A percentile compares a stretch with the other conserved stretches of the same genome.
These are phyloP conservation scores for Clarias magur DNA, from an alignment of 2,113 vertebrate species.

Conservation along the genomic window DNA sequence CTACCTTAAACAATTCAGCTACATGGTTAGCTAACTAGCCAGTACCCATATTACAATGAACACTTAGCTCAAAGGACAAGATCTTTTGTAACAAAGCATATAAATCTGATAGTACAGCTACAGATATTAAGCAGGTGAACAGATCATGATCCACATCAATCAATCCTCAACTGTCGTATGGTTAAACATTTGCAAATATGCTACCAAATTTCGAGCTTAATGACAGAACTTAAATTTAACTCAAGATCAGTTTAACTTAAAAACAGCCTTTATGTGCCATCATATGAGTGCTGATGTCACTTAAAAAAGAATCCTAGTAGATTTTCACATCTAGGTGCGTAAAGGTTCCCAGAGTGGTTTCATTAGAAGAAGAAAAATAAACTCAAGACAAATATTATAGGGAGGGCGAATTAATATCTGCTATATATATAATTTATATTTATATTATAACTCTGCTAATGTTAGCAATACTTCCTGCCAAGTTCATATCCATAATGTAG, in stretches of 20 bases:
- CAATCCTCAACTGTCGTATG: background rate
- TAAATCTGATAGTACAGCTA: background rate
- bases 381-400: background rate
- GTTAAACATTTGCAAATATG: background rate
- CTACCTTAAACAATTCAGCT: background rate
- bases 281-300: background rate
- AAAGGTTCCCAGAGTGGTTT: background rate
- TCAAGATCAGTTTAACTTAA: background rate
- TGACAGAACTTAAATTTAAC: background rate
- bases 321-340: background rate
- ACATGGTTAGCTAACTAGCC: background rate
- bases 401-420: background rate
- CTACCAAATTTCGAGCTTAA: background rate
- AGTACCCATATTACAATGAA: background rate
- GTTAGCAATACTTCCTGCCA: background rate
- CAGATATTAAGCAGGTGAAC: background rate
- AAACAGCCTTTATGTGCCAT: background rate
- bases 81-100: background rate
- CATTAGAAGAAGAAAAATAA: background rate
- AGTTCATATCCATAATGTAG: background rate
- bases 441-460: no score
- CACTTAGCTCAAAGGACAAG: background rate
- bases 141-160: background rate
- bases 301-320: background rate
- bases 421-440: no score